These are phyloP conservation scores for Helicoverpa assulta DNA, from an alignment of 2,888 invertebrate genomes.

Conservation along the genomic window DNA sequence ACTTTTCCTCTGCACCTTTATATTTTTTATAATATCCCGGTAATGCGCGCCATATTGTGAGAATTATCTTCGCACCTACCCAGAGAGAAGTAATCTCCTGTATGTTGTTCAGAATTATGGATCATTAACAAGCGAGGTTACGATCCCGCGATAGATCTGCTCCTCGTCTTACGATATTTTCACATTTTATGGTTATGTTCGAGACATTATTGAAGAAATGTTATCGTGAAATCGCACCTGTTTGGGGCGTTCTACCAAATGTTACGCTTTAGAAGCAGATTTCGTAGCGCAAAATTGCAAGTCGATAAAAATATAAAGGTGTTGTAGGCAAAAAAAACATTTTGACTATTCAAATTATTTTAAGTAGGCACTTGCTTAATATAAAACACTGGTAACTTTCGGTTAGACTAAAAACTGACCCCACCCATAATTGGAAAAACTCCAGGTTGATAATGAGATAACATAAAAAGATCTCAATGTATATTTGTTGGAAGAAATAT, in stretches of 20 bases:
- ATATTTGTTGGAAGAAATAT: background rate
- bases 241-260: too few species aligned
- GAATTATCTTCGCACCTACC: background rate
- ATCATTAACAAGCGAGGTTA: conserved; percentile 2
- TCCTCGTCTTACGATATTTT: background rate
- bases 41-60: background rate
- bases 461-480: background rate
- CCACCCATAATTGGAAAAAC: too few species aligned
- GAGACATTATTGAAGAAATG: background rate
- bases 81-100: background rate
- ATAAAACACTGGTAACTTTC: too few species aligned
- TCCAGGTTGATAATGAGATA: background rate
- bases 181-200: background rate
- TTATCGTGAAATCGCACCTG: too few species aligned
- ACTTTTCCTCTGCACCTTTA: background rate
- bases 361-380: too few species aligned
- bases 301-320: too few species aligned
- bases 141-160: background rate
- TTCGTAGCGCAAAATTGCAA: too few species aligned
- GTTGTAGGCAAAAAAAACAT: too few species aligned
- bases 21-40: background rate
- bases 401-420: too few species aligned
- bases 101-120: background rate
- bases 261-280: too few species aligned
- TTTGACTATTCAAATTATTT: too few species aligned